These are phyloP conservation scores for Rostratula benghalensis DNA, from an alignment of 2,113 vertebrate genomes.

Conservation along the genomic window DNA sequence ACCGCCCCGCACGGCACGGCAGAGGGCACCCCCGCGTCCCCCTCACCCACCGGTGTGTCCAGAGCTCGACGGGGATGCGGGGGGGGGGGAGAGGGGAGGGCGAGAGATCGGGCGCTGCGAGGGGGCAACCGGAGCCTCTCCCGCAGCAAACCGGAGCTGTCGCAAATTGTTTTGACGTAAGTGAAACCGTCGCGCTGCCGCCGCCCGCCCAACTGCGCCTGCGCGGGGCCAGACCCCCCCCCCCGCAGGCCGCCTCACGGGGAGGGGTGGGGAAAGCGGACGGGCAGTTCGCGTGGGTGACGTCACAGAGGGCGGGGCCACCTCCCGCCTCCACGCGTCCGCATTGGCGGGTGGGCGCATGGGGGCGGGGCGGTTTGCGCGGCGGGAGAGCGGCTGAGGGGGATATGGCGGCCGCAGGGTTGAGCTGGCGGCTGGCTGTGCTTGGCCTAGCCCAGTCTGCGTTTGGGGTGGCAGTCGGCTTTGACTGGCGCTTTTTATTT, in stretches of 20 bases:
- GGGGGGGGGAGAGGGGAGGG: too few species aligned
- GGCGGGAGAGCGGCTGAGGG: not conserved
- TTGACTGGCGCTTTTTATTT: not conserved
- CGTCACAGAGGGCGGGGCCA: not conserved
- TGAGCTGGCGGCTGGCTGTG: accelerated
- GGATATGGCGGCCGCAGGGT: accelerated
- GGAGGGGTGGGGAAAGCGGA: too few species aligned
- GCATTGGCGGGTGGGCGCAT: not conserved
- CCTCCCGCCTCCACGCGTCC: accelerated
- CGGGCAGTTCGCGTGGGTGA: accelerated
- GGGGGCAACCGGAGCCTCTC: accelerated
- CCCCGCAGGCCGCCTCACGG: too few species aligned
- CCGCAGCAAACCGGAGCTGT: not conserved
- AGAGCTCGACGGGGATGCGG: too few species aligned
- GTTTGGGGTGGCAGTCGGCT: accelerated
- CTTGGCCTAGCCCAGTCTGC: accelerated
- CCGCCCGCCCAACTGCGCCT: not conserved
- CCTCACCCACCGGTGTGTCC: not conserved
- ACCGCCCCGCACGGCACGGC: too few species aligned
- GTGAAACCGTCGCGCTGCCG: not conserved
- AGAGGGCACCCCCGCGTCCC: too few species aligned
- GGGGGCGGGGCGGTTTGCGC: not conserved
- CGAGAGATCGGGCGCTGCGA: too few species aligned
- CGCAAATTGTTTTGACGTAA: not conserved
- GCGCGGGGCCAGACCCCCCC: accelerated